A percentile compares a stretch with the other conserved stretches of the same genome.
Evolutionary conservation across 2,113 vertebrate genomes (phyloP).

Genomic region (Hemiprocne comata): DNA sequence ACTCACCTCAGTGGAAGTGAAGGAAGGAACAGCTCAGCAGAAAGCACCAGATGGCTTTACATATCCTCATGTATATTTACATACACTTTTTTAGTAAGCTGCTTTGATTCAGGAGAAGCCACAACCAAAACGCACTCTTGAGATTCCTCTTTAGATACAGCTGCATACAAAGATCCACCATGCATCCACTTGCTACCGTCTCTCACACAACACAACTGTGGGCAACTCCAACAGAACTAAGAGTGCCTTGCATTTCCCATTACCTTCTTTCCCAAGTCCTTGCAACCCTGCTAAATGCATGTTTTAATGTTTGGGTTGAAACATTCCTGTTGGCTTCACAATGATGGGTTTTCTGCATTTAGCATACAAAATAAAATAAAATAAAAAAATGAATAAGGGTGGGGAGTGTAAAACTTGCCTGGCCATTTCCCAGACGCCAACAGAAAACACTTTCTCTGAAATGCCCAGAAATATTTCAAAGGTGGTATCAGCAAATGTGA

Average conservation of each 20-base stretch:
- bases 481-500: neutral
- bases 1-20: rapidly evolving
- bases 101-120: neutral
- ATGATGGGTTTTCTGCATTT: neutral
- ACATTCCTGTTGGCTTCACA: neutral
- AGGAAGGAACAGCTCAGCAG: neutral
- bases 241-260: neutral
- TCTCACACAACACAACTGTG: neutral
- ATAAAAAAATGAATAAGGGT: too few relatives aligned
- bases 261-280: rapidly evolving
- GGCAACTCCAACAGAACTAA: neutral
- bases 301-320: neutral
- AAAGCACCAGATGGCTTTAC: constrained; percentile 10
- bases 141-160: neutral
- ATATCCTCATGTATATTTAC: neutral
- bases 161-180: neutral
- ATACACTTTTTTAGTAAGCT: neutral
- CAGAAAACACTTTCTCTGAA: neutral
- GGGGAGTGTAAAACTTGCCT: neutral
- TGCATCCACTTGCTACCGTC: neutral
- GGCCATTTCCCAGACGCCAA: neutral
- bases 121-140: neutral
- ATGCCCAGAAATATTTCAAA: neutral
- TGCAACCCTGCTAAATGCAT: neutral
- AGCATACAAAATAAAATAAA: neutral